Conservation (phyloP, 2,113 vertebrate species). For the zebrafish (Danio rerio) region DNA sequence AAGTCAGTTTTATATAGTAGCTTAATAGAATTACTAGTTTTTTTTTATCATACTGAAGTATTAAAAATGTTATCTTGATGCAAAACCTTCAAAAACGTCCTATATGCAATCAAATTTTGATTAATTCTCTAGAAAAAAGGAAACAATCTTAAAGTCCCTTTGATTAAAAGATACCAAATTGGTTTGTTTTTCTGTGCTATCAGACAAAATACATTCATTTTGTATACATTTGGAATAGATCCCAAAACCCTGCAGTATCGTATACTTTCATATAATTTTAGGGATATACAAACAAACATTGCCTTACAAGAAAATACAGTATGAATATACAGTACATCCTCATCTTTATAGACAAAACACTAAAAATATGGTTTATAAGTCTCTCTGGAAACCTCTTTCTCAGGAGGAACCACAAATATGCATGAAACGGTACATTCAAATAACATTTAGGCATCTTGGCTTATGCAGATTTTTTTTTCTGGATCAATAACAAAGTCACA, state of each 20-base stretch:
- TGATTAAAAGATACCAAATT: not conserved
- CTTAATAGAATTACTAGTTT: not conserved
- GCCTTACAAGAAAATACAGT: slow-evolving; percentile 63
- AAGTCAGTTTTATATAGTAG: not conserved
- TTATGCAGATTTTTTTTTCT: slow-evolving; percentile 53
- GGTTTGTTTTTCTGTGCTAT: slow-evolving; percentile 18
- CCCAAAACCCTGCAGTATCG: not conserved
- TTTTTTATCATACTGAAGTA: not conserved
- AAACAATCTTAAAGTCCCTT: not conserved
- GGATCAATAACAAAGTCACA: slow-evolving; percentile 63
- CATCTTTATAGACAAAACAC: slow-evolving; percentile 65
- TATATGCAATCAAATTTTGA: slow-evolving; percentile 7
- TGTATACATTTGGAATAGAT: not conserved
- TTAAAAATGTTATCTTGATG: not conserved
- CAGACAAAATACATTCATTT: slow-evolving; percentile 5
- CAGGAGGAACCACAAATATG: slow-evolving; percentile 59
- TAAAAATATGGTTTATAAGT: slow-evolving; percentile 64
- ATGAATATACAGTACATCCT: slow-evolving; percentile 69
- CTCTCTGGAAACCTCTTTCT: slow-evolving; percentile 59
- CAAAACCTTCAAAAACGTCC: slow-evolving; percentile 13
- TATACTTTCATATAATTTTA: slow-evolving; percentile 39
- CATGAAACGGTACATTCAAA: slow-evolving; percentile 64
- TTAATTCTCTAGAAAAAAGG: slow-evolving; percentile 26
- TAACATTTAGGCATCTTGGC: slow-evolving; percentile 68
- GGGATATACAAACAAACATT: slow-evolving; percentile 52